A percentile compares a stretch with the other conserved stretches of the same genome.
Conservation (phyloP, 1,140 invertebrate genomes). For the Lycorma delicatula region DNA sequence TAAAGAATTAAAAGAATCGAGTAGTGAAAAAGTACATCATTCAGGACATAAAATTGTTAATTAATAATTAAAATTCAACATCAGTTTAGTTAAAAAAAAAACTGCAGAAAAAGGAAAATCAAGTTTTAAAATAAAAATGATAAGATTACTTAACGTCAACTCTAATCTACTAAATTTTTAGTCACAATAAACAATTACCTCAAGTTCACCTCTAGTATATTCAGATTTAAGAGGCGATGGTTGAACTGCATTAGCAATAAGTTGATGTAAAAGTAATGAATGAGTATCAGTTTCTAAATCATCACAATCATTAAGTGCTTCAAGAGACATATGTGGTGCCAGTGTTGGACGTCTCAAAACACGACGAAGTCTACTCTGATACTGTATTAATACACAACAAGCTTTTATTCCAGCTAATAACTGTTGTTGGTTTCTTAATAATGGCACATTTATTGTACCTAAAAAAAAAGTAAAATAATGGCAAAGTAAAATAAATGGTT, state of each 20-base stretch:
- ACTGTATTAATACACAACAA: constrained; percentile 52
- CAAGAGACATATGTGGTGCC: constrained; percentile 6
- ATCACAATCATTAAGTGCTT: constrained; percentile 41
- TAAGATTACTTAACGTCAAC: neutral
- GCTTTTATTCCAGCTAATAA: constrained; percentile 61
- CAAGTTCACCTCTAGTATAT: constrained; percentile 70
- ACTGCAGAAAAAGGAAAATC: too few relatives aligned
- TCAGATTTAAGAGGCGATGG: constrained; percentile 82
- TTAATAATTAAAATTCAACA: too few relatives aligned
- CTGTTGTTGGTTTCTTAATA: constrained; percentile 61
- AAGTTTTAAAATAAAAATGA: too few relatives aligned
- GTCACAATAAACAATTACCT: constrained; percentile 44
- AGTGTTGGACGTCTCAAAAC: constrained; percentile 49
- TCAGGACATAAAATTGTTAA: too few relatives aligned
- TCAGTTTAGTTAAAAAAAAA: too few relatives aligned
- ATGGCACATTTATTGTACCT: constrained; percentile 46
- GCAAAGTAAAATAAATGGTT: too few relatives aligned
- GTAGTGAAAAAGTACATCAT: too few relatives aligned
- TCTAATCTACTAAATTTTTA: too few relatives aligned
- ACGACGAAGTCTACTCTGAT: constrained; percentile 58
- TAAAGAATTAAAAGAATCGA: too few relatives aligned
- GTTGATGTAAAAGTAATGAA: constrained; percentile 56
- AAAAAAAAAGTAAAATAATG: too few relatives aligned
- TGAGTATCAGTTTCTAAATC: constrained; percentile 34
- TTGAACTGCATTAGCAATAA: constrained; percentile 70